A percentile compares a stretch with the other conserved stretches of the same genome.
Conservation (phyloP, 2,888 invertebrate genomes). For the Gibbula magus region DNA sequence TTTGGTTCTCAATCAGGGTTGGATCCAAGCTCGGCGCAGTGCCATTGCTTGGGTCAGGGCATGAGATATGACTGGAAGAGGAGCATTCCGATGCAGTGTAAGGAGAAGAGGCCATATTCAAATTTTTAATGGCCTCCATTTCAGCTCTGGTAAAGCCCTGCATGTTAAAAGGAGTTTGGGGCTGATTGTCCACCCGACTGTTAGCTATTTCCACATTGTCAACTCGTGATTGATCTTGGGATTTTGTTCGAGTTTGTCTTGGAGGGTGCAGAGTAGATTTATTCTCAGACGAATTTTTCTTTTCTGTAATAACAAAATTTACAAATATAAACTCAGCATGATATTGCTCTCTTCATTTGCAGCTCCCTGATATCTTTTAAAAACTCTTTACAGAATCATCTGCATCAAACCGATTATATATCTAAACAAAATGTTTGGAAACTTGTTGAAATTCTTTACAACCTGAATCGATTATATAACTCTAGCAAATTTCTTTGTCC, state of each 20-base stretch:
- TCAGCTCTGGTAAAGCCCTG: slow-evolving; percentile 56
- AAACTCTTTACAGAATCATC: too few relatives aligned
- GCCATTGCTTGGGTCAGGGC: slow-evolving; percentile 52
- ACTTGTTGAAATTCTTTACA: too few relatives aligned
- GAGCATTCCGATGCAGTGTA: slow-evolving; percentile 53
- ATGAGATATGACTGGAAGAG: slow-evolving; percentile 61
- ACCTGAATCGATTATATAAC: too few relatives aligned
- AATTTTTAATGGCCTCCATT: slow-evolving; percentile 54
- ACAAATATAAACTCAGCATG: too few relatives aligned
- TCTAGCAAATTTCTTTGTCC: too few relatives aligned
- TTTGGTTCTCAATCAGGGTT: slow-evolving; percentile 31
- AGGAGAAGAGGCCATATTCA: slow-evolving; percentile 29
- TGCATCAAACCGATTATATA: too few relatives aligned
- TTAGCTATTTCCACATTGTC: not conserved
- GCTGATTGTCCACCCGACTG: slow-evolving; percentile 20
- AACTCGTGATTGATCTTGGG: not conserved
- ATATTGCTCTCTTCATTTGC: too few relatives aligned
- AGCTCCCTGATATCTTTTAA: too few relatives aligned
- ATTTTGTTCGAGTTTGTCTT: not conserved
- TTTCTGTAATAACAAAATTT: not conserved
- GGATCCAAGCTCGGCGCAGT: slow-evolving; percentile 23
- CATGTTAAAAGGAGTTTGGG: slow-evolving; percentile 34
- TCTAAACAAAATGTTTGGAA: too few relatives aligned
- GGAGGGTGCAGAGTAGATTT: not conserved
- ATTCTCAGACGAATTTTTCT: not conserved